Evolutionary conservation across 2,888 invertebrate species (phyloP).

Genomic region (Noctua fimbriata): DNA sequence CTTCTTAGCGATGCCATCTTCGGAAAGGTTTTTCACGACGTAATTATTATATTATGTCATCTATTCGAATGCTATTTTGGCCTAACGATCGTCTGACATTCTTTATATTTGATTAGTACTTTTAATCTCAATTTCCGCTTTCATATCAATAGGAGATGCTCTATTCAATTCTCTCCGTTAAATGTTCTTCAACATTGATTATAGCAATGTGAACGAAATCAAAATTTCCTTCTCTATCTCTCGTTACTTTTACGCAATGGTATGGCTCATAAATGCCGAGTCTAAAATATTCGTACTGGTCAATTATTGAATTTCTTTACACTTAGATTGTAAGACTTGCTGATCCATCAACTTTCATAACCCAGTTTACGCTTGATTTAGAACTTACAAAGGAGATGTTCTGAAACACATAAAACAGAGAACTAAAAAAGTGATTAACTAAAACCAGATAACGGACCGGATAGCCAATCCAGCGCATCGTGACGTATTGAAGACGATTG

Average conservation of each 20-base stretch:
- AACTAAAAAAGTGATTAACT: constrained; percentile 47
- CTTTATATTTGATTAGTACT: constrained; percentile 6
- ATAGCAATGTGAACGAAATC: not conserved
- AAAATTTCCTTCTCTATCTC: not conserved
- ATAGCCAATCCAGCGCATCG: constrained; percentile 45
- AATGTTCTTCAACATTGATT: not conserved
- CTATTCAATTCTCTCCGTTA: not conserved
- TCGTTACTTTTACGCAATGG: not conserved
- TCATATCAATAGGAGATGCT: not conserved
- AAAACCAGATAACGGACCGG: constrained; percentile 37
- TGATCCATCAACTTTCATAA: not conserved
- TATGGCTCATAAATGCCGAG: not conserved
- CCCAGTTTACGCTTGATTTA: not conserved
- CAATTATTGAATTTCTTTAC: not conserved
- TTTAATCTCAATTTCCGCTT: constrained; percentile 18
- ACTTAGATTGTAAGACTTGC: not conserved
- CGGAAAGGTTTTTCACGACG: constrained; percentile 7
- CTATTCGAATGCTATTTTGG: constrained; percentile 23
- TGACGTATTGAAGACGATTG: constrained; percentile 47
- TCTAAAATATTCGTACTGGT: not conserved
- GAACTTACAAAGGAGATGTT: constrained; percentile 1
- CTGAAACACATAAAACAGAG: constrained; percentile 22
- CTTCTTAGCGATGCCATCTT: not conserved
- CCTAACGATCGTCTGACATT: constrained; percentile 9
- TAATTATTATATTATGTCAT: constrained; percentile 26